Evolutionary conservation across 2,888 invertebrate species (phyloP).

Genomic region (Idaea dimidiata): DNA sequence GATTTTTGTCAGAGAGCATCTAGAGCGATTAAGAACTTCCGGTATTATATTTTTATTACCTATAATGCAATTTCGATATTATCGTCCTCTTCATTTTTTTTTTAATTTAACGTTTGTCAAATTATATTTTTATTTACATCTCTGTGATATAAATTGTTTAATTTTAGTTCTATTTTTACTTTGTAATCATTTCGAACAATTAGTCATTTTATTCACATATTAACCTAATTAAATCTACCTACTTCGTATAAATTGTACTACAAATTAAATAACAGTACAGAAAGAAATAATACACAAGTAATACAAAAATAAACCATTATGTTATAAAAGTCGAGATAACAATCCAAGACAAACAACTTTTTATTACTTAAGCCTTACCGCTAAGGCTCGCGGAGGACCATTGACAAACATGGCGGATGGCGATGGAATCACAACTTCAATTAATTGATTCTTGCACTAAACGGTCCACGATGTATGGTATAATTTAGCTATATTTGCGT

Average conservation of each 20-base stretch:
- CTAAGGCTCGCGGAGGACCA: conserved; percentile 18
- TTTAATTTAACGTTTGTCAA: too few species aligned
- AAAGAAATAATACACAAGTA: background rate
- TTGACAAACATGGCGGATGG: conserved; percentile 10
- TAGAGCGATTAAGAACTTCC: too few species aligned
- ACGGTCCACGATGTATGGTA: background rate
- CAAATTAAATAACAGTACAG: background rate
- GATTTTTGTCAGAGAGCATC: too few species aligned
- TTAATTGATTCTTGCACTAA: conserved; percentile 12
- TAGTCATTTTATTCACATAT: too few species aligned
- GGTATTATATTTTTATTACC: too few species aligned
- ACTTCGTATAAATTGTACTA: background rate
- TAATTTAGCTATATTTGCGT: background rate
- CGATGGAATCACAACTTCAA: conserved; percentile 11
- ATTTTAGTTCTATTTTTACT: too few species aligned
- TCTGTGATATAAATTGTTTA: too few species aligned
- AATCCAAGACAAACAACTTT: conserved; percentile 17
- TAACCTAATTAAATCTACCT: too few species aligned
- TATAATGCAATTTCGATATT: too few species aligned
- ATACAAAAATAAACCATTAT: background rate
- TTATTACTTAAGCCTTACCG: conserved; percentile 17
- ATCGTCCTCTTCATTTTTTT: too few species aligned
- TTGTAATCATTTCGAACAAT: too few species aligned
- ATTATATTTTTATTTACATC: too few species aligned
- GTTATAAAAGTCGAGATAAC: background rate